phyloP scores from a whole-genome alignment of 1,140 invertebrate species.

The Drosophila equinoxialis region DNA sequence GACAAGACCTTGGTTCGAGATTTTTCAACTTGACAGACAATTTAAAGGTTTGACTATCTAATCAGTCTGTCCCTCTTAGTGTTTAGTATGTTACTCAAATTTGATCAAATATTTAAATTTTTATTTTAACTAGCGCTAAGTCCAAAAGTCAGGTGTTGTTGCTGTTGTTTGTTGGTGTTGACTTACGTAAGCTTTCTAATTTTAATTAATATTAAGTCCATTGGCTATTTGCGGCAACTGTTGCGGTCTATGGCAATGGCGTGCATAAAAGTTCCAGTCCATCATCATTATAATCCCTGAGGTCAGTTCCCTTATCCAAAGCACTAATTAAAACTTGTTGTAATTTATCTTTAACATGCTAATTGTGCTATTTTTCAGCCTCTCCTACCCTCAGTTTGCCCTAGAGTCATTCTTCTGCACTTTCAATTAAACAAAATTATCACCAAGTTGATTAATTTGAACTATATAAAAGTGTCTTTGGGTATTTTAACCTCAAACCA shows the following conservation, averaged over 20 bases:
- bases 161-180: background rate
- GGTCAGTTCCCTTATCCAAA: conserved; percentile 52
- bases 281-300: conserved; percentile 42
- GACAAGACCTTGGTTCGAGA: conserved; percentile 1
- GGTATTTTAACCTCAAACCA: background rate
- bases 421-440: conserved; percentile 64
- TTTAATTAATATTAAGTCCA: conserved; percentile 57
- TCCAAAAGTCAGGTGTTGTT: no score
- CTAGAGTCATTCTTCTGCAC: conserved; percentile 16
- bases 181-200: conserved; percentile 65
- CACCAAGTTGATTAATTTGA: conserved; percentile 53
- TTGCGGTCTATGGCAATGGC: conserved; percentile 23
- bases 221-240: background rate
- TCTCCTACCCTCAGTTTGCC: no score
- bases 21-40: conserved; percentile 15
- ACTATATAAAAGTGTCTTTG: conserved; percentile 40
- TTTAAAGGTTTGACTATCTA: conserved; percentile 36
- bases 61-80: conserved; percentile 14
- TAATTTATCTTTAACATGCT: conserved; percentile 58
- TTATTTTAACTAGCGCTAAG: conserved; percentile 16
- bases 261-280: conserved; percentile 30
- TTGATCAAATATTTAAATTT: conserved; percentile 24
- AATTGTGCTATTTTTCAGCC: conserved; percentile 31
- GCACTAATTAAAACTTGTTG: conserved; percentile 60
- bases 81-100: conserved; percentile 24